Evolutionary conservation across 1,140 invertebrate species (phyloP).

Genomic region (Saccostrea cuccullata): DNA sequence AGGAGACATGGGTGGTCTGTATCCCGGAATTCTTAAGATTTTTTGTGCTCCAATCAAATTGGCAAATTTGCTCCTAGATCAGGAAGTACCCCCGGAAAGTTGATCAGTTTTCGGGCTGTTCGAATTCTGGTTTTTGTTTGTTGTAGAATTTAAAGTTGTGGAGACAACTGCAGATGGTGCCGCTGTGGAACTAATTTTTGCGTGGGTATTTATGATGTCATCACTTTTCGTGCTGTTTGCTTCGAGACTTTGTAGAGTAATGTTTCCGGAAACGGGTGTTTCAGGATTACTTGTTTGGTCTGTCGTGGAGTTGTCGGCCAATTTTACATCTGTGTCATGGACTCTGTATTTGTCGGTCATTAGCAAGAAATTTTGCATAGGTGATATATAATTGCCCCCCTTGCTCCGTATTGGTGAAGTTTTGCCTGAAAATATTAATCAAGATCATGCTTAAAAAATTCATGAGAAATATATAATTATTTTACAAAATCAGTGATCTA

Average conservation of each 20-base stretch:
- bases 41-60: neutral
- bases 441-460: neutral
- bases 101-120: neutral
- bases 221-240: neutral
- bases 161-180: neutral
- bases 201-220: neutral
- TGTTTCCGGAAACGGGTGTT: neutral
- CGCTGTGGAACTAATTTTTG: neutral
- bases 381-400: neutral
- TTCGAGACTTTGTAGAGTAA: neutral
- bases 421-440: neutral
- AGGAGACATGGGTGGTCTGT: neutral
- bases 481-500: too few relatives aligned
- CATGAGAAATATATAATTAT: too few relatives aligned
- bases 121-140: neutral
- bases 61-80: neutral
- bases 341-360: slow-evolving; percentile 15
- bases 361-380: neutral
- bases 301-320: neutral
- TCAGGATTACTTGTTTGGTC: neutral
- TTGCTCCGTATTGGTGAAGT: neutral
- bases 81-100: neutral
- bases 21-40: neutral
- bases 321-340: neutral
- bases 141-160: neutral